A percentile compares a stretch with the other conserved stretches of the same genome.
Evolutionary conservation across 2,113 vertebrate genomes (phyloP).

Genomic region (Morone chrysops): DNA sequence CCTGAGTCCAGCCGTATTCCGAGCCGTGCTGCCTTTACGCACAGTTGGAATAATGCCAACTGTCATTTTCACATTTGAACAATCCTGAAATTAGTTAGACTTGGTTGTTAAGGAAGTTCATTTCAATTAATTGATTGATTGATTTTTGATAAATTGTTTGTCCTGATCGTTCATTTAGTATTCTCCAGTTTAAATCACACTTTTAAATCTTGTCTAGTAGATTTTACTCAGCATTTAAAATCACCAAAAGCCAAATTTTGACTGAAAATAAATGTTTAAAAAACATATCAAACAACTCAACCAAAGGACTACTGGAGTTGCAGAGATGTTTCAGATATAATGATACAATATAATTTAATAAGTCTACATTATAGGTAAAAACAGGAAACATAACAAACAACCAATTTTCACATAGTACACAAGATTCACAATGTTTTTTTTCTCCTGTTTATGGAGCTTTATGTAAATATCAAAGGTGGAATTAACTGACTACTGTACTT

Average conservation of each 20-base stretch:
- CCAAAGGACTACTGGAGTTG: neutral
- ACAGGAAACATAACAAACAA: neutral
- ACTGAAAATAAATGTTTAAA: neutral
- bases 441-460: neutral
- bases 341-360: too few species aligned
- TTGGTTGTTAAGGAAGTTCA: too few species aligned
- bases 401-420: neutral
- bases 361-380: neutral
- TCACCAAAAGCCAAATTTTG: neutral
- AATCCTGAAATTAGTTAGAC: neutral
- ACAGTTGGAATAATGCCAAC: neutral
- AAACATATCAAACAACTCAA: neutral
- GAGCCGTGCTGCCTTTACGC: neutral
- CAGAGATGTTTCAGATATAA: neutral
- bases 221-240: neutral
- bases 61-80: neutral
- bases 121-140: neutral
- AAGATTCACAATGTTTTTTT: neutral
- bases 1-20: constrained; percentile 9
- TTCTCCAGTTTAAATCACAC: neutral
- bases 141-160: neutral
- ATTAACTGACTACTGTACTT: neutral
- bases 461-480: neutral
- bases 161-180: neutral
- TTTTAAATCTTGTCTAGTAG: neutral